Evolutionary conservation across 2,888 invertebrate genomes (phyloP), one percentile per base, ranked within the genome.

Genomic region (Venustoraphidia nigricollis): DNA sequence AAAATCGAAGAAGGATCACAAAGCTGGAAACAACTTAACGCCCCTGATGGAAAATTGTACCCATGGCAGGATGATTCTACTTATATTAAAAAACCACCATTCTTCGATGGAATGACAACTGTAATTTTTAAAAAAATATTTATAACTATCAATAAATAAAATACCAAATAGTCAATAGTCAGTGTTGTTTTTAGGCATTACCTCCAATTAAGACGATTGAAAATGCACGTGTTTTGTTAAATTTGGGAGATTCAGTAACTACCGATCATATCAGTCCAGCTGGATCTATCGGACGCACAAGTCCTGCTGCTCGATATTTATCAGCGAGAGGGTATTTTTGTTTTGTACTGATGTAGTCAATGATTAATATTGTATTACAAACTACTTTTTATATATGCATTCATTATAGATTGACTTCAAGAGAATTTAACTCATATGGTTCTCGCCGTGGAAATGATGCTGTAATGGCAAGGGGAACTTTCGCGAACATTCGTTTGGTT

Each of bases 191-290:
- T 0, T 61, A 79, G 75, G 76, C 79, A 2, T 63, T 89, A 40
- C 81, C 85, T 0, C 58, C 67, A 2, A 63, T 73, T 1, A 66
- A 72, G 50, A 67, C 77, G 9, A 78, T 96, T 34, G 65, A 68
- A 34, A 73, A 80, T 51, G 95, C 95, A 0, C 75, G 84, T 41
- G 91, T 87, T 38, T 70, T 98, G 27, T 72, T 97, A 0, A 79
- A 86, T 59, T 73, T 98, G 52, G 93, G 93, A 0, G 97, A 98
- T 67, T 96, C 94, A 0, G 95, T 98, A 8, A 98, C 97, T 34
- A 97, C 97, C 0, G 97, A 98, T 71, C 97, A 97, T 67, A 98
- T 98, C 54, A 95, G 95, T 2, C 97, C 97, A 0, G 97, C 97
- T 14, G 97, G 97, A 5, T 92, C 94, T 50, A 98, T 98, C 59